These are phyloP conservation scores for Vannuccia rotundouncinata DNA, from an alignment of 2,888 invertebrate genomes.

Conservation along the genomic window DNA sequence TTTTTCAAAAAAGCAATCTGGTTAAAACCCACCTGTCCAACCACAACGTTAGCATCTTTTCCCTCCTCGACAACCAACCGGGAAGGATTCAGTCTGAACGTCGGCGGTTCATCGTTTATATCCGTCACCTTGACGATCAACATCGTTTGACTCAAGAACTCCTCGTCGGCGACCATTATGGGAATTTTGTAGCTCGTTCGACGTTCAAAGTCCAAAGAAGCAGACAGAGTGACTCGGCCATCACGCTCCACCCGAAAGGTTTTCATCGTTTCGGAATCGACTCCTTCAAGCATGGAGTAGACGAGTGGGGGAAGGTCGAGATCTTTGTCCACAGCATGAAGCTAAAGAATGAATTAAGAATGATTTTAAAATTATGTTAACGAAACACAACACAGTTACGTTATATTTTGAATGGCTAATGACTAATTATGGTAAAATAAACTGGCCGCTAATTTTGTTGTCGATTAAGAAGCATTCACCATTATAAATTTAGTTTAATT, in stretches of 20 bases:
- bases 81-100: slow-evolving; percentile 27
- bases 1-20: too few species aligned
- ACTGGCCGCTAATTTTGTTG: too few species aligned
- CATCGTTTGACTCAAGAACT: slow-evolving; percentile 7
- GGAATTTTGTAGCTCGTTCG: slow-evolving; percentile 20
- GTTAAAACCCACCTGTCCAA: slow-evolving; percentile 33
- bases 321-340: background rate
- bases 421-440: too few species aligned
- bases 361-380: too few species aligned
- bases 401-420: too few species aligned
- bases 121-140: slow-evolving; percentile 5
- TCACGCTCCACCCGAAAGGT: slow-evolving; percentile 25
- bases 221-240: slow-evolving; percentile 11
- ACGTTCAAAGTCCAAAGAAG: slow-evolving; percentile 24
- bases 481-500: too few species aligned
- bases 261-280: background rate
- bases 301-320: background rate
- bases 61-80: slow-evolving; percentile 12
- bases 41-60: slow-evolving; percentile 15
- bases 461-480: too few species aligned
- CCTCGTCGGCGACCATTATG: slow-evolving; percentile 17
- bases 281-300: background rate
- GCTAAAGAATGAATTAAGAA: too few species aligned
- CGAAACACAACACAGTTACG: too few species aligned
- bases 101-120: slow-evolving; percentile 31